Conservation (phyloP, 1,140 invertebrate genomes). For the Neotoxoptera formosana region DNA sequence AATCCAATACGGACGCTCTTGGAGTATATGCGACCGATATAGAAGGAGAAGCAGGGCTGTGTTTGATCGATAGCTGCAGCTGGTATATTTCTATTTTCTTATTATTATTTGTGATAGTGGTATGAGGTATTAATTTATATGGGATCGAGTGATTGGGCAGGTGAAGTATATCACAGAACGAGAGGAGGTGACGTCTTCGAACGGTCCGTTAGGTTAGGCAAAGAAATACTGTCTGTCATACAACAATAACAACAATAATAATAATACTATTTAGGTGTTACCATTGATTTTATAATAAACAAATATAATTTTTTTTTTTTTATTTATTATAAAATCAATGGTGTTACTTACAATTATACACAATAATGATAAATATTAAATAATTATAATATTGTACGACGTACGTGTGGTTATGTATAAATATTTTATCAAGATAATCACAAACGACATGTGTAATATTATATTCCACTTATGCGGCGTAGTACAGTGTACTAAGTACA, state of each 20-base stretch:
- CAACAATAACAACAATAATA: not conserved
- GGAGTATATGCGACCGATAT: not conserved
- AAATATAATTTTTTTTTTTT: too few species aligned
- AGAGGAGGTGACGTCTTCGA: not conserved
- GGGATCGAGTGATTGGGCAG: not conserved
- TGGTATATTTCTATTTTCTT: not conserved
- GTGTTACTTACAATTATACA: not conserved
- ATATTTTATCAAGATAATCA: not conserved
- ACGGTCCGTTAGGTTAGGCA: not conserved
- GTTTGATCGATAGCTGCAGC: not conserved
- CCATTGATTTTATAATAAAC: too few species aligned
- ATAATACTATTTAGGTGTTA: not conserved
- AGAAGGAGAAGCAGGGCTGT: not conserved
- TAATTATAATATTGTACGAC: not conserved
- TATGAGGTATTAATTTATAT: not conserved
- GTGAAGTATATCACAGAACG: not conserved
- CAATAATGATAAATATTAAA: not conserved
- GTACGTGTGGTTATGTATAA: not conserved
- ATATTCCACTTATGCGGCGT: not conserved
- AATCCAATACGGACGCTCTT: not conserved
- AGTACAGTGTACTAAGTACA: not conserved
- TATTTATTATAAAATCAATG: too few species aligned
- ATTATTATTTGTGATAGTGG: not conserved
- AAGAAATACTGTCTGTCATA: not conserved
- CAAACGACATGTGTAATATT: not conserved